These are phyloP conservation scores for Drosophila silvestris DNA, from an alignment of 2,888 invertebrate genomes.

Conservation along the genomic window DNA sequence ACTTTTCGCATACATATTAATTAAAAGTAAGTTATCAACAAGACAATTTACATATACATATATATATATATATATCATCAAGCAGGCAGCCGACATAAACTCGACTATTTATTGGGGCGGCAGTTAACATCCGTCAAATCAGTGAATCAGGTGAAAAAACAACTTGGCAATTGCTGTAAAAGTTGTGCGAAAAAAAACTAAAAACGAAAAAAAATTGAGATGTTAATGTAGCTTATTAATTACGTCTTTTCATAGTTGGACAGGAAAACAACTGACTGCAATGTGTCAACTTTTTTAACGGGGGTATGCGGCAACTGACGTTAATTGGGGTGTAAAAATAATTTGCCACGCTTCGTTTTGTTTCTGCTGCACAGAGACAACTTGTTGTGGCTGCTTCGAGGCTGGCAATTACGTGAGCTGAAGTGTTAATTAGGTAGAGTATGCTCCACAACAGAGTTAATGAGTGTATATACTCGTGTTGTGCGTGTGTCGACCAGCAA, in stretches of 20 bases:
- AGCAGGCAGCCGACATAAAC: slow-evolving; percentile 15
- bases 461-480: not conserved
- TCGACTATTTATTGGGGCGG: slow-evolving; percentile 30
- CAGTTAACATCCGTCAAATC: slow-evolving; percentile 49
- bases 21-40: slow-evolving; percentile 64
- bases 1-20: slow-evolving; percentile 73
- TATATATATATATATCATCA: slow-evolving; percentile 19
- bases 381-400: slow-evolving; percentile 19
- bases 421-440: slow-evolving; percentile 25
- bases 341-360: slow-evolving; percentile 47
- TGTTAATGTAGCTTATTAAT: slow-evolving; percentile 58
- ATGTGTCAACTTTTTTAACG: slow-evolving; percentile 39
- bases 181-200: slow-evolving; percentile 15
- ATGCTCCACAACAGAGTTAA: slow-evolving; percentile 1
- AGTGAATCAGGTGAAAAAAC: slow-evolving; percentile 49
- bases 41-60: slow-evolving; percentile 41
- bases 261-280: slow-evolving; percentile 30
- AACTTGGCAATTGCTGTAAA: slow-evolving; percentile 28
- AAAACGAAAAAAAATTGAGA: slow-evolving; percentile 3
- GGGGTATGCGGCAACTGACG: not conserved
- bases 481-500: slow-evolving; percentile 2
- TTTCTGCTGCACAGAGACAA: slow-evolving; percentile 9
- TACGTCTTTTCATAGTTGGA: slow-evolving; percentile 44
- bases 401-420: slow-evolving; percentile 30
- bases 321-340: slow-evolving; percentile 69